A percentile compares a stretch with the other conserved stretches of the same genome.
Conservation (phyloP, 30 jellyfish, hydroid and myxozoan species). For the Nemopilema nomurai region DNA sequence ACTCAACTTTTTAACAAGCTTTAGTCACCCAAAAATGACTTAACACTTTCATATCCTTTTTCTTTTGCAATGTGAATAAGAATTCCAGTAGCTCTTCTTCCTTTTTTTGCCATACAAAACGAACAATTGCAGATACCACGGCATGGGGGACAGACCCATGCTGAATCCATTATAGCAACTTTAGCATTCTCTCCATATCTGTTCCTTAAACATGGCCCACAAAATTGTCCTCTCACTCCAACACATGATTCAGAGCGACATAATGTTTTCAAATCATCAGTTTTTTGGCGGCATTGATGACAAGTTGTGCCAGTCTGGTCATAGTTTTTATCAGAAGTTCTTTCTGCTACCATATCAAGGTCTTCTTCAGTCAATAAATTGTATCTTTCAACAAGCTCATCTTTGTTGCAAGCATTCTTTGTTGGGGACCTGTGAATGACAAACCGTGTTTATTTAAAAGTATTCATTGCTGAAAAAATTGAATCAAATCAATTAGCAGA, state of each 20-base stretch:
- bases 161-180: conserved; percentile 73
- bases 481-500: background rate
- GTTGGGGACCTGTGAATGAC: conserved; percentile 21
- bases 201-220: conserved; percentile 96
- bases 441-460: background rate
- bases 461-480: background rate
- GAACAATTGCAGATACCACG: conserved; percentile 97
- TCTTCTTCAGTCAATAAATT: conserved; percentile 72
- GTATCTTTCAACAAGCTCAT: conserved; percentile 29
- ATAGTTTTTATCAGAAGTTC: conserved; percentile 78
- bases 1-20: too few species aligned
- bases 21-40: conserved; percentile 86
- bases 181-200: conserved; percentile 98
- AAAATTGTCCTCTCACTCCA: conserved; percentile 95
- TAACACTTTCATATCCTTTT: conserved; percentile 84
- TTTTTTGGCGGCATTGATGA: conserved; percentile 98
- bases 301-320: conserved; percentile 84
- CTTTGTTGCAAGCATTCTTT: conserved; percentile 34
- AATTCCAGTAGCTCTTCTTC: conserved; percentile 94
- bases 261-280: conserved; percentile 91
- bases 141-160: conserved; percentile 98
- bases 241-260: conserved; percentile 80
- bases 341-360: conserved; percentile 80
- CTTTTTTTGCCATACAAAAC: conserved; percentile 91
- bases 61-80: conserved; percentile 88